A percentile compares a stretch with the other conserved stretches of the same genome.
Conservation (phyloP, 2,113 vertebrate species). For the Ariopsis seemanni region DNA sequence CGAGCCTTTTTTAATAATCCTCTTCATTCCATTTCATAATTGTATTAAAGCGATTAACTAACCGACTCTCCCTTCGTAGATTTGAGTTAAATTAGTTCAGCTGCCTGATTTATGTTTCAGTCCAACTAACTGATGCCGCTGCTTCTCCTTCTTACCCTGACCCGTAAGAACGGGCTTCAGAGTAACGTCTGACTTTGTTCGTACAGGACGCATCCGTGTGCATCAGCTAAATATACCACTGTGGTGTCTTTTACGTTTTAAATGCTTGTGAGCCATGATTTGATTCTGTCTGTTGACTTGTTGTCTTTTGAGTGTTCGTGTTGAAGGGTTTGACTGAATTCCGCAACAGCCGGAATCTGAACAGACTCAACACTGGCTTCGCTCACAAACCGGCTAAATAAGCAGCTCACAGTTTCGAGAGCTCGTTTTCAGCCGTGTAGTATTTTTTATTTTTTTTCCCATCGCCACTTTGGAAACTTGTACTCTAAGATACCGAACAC, state of each 20-base stretch:
- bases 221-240: background rate
- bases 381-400: background rate
- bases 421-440: background rate
- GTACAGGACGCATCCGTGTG: background rate
- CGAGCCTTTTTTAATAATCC: no score
- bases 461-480: background rate
- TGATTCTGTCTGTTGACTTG: background rate
- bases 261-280: background rate
- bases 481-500: background rate
- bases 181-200: background rate
- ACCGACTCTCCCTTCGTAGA: background rate
- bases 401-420: background rate
- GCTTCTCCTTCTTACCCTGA: background rate
- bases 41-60: background rate
- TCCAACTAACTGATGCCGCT: background rate
- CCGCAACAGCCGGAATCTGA: background rate
- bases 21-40: background rate
- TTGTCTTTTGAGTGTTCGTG: background rate
- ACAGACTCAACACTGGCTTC: background rate
- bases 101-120: background rate
- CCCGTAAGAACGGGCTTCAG: background rate
- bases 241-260: background rate
- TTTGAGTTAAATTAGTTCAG: background rate
- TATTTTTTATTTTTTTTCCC: background rate
- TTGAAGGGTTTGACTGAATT: background rate